These are phyloP conservation scores for Enteromius paludinosus DNA, from an alignment of 2,797 vertebrate species.

Conservation along the genomic window DNA sequence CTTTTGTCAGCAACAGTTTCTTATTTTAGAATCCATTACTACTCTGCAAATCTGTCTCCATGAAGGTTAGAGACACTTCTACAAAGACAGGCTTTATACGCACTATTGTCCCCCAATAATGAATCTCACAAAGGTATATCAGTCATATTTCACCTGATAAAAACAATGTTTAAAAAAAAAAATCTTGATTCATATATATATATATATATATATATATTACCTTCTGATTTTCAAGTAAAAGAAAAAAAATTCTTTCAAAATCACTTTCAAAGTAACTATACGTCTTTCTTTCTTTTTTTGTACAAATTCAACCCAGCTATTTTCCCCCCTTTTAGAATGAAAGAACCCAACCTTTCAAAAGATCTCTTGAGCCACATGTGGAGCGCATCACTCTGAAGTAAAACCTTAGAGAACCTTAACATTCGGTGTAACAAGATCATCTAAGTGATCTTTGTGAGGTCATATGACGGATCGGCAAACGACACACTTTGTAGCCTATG, in stretches of 20 bases:
- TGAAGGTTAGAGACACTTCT: slow-evolving; percentile 5
- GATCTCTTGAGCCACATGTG: slow-evolving; percentile 11
- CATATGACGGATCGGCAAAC: slow-evolving; percentile 60
- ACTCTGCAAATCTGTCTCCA: slow-evolving; percentile 43
- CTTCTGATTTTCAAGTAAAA: no score
- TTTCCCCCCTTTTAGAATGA: neutral
- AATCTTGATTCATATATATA: no score
- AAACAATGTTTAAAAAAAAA: neutral
- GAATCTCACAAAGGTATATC: slow-evolving; percentile 1
- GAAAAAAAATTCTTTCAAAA: no score
- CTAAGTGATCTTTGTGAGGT: slow-evolving; percentile 57
- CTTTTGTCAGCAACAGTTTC: slow-evolving; percentile 63
- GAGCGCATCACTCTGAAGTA: slow-evolving; percentile 46
- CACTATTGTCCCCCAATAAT: slow-evolving; percentile 14
- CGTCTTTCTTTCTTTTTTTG: no score
- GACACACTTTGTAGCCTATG: slow-evolving; percentile 55
- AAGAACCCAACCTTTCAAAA: slow-evolving; percentile 8
- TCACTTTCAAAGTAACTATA: neutral
- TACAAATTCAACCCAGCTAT: neutral
- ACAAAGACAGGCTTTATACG: slow-evolving; percentile 41
- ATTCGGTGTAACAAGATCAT: slow-evolving; percentile 56
- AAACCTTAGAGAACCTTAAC: slow-evolving; percentile 54
- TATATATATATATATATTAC: no score
- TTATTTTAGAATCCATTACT: slow-evolving; percentile 75
- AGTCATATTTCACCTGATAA: slow-evolving; percentile 27